Base-by-base conservation (phyloP, 2,113 vertebrate genomes). In the Alectura lathami region DNA sequence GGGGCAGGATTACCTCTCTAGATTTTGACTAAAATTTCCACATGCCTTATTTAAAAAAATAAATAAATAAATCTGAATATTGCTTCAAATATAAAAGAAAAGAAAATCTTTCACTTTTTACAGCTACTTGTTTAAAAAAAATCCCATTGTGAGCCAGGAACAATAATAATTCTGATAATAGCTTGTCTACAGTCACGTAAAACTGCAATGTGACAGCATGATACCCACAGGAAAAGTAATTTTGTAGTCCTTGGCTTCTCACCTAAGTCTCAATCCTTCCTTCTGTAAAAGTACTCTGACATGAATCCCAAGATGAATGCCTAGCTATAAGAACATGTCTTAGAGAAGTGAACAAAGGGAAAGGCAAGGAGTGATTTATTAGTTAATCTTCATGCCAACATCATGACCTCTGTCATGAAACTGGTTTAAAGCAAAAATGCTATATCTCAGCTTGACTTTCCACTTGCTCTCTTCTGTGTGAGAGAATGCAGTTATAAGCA, bases 281-380 rank as follows among this genome's bases (percentile, higher is more conserved):
- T 86, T 32, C 26, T 56, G 43, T 83, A 94, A 94, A 94, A 82
- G 42, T 74, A 34, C 42, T 79, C 78, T 96, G 93, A 94, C 75
- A 89, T 1, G 11, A 77, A 93, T 92, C 57, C 77, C 56, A 91
- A 86, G 73, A 91, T 79, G 38, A 96, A 89, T 57, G 36, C 87
- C 60, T 78, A 94, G 36, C n/a, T 95, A 12, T 73, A 91, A 95
- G 16, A 82, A 76, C 11, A 68, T 74, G 84, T 84, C 42, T 88
- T 74, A 60, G 79, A 75, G 83, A 89, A 77, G 29, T 51, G 83
- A 96, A 69, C 36, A 95, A 96, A 74, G 7, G 26, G 20, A 94
- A 78, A 89, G n/a, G 34, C 48, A 87, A 81, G 10, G 23, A 91
- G 43, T 88, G 62, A 95, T 92, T 95, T 92, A 96, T 60, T 66